Evolutionary conservation across 2,888 invertebrate genomes (phyloP).

Genomic region (Globia sparganii): DNA sequence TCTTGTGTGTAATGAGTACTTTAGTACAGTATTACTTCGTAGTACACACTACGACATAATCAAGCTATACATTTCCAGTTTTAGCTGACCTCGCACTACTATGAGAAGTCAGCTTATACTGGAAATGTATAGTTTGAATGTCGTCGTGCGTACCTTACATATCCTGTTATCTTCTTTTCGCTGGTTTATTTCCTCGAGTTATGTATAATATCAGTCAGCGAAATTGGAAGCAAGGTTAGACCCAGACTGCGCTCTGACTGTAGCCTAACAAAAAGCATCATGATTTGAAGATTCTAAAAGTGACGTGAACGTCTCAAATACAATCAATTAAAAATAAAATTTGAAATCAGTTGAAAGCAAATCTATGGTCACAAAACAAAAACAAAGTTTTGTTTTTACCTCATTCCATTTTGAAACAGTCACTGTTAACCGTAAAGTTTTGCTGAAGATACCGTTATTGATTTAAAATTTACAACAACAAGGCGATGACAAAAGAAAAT

Average conservation of each 20-base stretch:
- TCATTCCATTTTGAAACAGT: constrained; percentile 11
- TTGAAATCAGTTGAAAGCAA: background rate
- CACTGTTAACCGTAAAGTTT: constrained; percentile 21
- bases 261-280: background rate
- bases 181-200: background rate
- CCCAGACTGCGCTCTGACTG: background rate
- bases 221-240: background rate
- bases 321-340: background rate
- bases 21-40: background rate
- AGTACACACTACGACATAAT: too few species aligned
- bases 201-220: background rate
- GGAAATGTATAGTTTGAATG: background rate
- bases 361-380: background rate
- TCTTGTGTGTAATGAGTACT: background rate
- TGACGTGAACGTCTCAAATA: background rate
- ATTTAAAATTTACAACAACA: constrained; percentile 17
- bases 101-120: background rate
- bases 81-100: background rate
- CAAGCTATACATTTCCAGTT: background rate
- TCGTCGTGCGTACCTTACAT: background rate
- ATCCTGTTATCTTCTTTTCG: background rate
- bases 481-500: constrained; percentile 22
- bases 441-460: constrained; percentile 25
- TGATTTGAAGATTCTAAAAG: background rate
- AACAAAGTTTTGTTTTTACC: background rate